Percentiles rank a stretch among this genome's conserved stretches.
Evolutionary conservation across 2,113 vertebrate species (phyloP).

Genomic region (Onychostoma macrolepis): DNA sequence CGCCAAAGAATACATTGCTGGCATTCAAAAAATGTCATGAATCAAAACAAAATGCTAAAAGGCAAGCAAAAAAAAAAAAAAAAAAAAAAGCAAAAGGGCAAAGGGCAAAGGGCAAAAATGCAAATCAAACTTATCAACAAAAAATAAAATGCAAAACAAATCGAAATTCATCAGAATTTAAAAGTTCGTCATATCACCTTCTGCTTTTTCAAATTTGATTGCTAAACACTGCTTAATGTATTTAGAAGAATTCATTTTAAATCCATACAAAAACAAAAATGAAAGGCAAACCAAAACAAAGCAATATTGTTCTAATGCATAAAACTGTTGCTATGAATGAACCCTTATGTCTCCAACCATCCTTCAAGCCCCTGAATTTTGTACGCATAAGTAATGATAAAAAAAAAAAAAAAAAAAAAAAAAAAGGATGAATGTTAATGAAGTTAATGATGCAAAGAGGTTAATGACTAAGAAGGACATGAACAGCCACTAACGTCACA

Average conservation of each 20-base stretch:
- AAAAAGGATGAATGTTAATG: background rate
- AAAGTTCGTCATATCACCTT: background rate
- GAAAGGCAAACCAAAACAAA: background rate
- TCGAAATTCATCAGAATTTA: background rate
- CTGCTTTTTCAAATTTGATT: background rate
- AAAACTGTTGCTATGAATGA: background rate
- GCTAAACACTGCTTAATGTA: background rate
- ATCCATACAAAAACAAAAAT: background rate
- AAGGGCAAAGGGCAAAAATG: too few relatives aligned
- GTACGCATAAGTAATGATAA: background rate
- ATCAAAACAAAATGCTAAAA: too few relatives aligned
- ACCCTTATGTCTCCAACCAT: background rate
- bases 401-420: background rate
- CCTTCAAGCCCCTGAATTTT: background rate
- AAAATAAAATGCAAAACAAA: background rate
- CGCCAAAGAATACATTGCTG: background rate
- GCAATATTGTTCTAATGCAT: background rate
- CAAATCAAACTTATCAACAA: too few relatives aligned
- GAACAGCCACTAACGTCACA: background rate
- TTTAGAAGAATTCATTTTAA: background rate
- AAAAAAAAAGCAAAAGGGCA: background rate
- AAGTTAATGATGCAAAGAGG: background rate
- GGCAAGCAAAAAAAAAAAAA: too few relatives aligned
- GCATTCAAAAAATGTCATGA: background rate
- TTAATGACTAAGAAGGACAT: constrained; percentile 5